Evolutionary conservation across 64 coral and sea anemone genomes (phyloP).

Genomic region (Pachyseris speciosa): DNA sequence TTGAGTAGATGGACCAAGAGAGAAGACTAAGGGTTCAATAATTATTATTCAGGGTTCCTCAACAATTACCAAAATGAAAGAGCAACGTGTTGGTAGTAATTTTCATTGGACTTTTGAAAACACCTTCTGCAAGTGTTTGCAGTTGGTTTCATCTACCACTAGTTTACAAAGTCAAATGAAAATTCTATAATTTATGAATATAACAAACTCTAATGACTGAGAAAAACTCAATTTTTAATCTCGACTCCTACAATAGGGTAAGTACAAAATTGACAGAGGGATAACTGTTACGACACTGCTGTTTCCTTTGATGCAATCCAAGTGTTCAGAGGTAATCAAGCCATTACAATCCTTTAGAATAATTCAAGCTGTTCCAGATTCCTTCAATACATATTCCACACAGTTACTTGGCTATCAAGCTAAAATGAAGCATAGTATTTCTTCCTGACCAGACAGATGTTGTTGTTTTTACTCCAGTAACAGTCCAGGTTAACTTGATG

Average conservation of each 20-base stretch:
- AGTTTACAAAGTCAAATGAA: too few relatives aligned
- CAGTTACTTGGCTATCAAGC: background rate
- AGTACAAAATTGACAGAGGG: conserved; percentile 13
- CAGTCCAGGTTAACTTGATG: background rate
- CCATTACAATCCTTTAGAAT: conserved; percentile 7
- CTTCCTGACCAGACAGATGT: too few relatives aligned
- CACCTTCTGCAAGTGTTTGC: too few relatives aligned
- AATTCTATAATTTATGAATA: too few relatives aligned
- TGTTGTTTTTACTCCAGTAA: background rate
- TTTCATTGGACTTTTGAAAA: too few relatives aligned
- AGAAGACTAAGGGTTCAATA: too few relatives aligned
- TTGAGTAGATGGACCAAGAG: too few relatives aligned
- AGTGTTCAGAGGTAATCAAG: conserved; percentile 21
- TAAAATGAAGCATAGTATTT: background rate
- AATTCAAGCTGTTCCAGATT: background rate
- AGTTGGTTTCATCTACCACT: too few relatives aligned
- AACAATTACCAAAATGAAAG: too few relatives aligned
- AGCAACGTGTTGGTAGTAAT: too few relatives aligned
- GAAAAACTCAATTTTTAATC: conserved; percentile 34
- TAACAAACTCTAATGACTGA: background rate
- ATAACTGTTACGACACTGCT: background rate
- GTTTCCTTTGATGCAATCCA: background rate
- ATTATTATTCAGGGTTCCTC: too few relatives aligned
- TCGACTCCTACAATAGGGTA: background rate
- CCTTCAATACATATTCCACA: background rate